phyloP scores from a whole-genome alignment of 2,113 vertebrate genomes.

The Heteronetta atricapilla region DNA sequence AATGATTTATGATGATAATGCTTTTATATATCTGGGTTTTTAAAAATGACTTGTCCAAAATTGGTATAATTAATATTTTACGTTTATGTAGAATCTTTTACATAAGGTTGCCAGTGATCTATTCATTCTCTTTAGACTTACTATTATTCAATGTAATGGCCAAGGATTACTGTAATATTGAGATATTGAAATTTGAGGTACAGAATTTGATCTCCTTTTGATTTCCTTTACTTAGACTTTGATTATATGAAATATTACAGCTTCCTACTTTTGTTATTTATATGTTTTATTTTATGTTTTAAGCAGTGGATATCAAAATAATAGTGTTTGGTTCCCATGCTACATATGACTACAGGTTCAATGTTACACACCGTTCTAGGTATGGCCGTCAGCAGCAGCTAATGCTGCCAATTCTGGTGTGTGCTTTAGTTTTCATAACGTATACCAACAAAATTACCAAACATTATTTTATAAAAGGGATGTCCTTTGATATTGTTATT shows the following conservation, averaged over 20 bases:
- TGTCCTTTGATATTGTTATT: not conserved
- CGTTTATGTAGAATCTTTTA: not conserved
- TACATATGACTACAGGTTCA: not conserved
- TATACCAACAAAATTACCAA: not conserved
- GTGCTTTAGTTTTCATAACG: not conserved
- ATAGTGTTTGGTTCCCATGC: not conserved
- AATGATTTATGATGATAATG: not conserved
- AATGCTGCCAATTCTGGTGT: not conserved
- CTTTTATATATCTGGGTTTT: not conserved
- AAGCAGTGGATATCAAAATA: not conserved
- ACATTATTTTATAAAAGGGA: not conserved
- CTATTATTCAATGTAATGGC: not conserved
- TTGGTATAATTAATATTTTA: conserved; percentile 19
- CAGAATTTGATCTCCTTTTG: not conserved
- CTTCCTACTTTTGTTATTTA: not conserved
- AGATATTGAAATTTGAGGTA: not conserved
- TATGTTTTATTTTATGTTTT: not conserved
- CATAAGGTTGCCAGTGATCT: not conserved
- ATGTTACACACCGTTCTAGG: not conserved
- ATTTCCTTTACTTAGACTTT: not conserved
- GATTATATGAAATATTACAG: not conserved
- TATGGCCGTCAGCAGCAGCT: not conserved
- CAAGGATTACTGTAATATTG: not conserved
- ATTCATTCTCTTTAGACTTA: not conserved
- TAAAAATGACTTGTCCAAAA: conserved; percentile 9